phyloP scores from a whole-genome alignment of 2,797 vertebrate genomes.

The Scolopax rusticola region DNA sequence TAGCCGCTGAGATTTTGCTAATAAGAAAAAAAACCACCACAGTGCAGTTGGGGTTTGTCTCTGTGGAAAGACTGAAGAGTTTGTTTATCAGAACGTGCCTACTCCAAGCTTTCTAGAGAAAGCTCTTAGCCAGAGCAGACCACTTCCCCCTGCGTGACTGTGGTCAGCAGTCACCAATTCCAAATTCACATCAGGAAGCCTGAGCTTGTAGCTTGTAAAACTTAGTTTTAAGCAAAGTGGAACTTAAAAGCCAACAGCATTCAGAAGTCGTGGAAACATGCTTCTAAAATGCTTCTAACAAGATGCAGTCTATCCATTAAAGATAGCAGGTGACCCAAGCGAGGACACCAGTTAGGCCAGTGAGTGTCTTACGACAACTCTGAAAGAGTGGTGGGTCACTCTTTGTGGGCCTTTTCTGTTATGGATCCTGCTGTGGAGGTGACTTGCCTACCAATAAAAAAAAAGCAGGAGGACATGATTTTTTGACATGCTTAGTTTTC shows the following conservation, averaged over 20 bases:
- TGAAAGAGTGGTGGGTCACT: not conserved
- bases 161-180: not conserved
- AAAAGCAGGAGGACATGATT: not conserved
- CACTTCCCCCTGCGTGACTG: not conserved
- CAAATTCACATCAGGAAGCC: not conserved
- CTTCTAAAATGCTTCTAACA: not conserved
- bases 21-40: not conserved
- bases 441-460: not conserved
- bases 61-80: not conserved
- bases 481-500: not conserved
- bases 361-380: not conserved
- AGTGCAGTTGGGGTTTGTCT: not conserved
- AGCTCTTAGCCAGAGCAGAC: not conserved
- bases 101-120: not conserved
- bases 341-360: not conserved
- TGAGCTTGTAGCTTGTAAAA: not conserved
- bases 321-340: not conserved
- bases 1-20: not conserved
- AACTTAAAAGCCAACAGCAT: not conserved
- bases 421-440: not conserved
- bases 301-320: not conserved
- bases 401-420: not conserved
- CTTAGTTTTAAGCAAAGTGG: not conserved
- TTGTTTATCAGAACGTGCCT: not conserved
- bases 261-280: slow-evolving; percentile 5